These are phyloP conservation scores for Megalops atlanticus DNA, from an alignment of 2,113 vertebrate species.

Conservation along the genomic window DNA sequence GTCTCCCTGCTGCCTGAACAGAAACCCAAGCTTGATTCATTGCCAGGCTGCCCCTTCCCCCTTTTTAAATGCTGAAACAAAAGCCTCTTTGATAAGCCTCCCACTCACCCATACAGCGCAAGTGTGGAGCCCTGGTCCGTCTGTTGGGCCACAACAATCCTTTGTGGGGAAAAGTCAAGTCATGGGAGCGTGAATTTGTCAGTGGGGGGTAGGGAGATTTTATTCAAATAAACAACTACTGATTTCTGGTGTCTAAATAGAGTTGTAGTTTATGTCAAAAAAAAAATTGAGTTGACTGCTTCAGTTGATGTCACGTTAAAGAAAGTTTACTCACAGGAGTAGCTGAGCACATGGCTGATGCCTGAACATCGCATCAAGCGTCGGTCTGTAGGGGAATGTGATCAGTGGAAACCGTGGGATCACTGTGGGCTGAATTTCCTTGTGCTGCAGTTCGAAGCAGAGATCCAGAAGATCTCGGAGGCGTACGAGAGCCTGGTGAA, in stretches of 20 bases:
- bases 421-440: neutral
- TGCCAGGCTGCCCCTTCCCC: conserved; percentile 33
- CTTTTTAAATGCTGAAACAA: conserved; percentile 43
- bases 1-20: conserved; percentile 21
- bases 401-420: neutral
- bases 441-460: conserved; percentile 77
- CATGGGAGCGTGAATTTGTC: conserved; percentile 8
- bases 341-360: neutral
- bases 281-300: neutral
- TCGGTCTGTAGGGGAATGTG: neutral
- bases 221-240: neutral
- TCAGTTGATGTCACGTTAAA: neutral
- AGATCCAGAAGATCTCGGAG: conserved; percentile 82
- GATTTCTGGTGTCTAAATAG: neutral
- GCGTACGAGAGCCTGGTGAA: conserved; percentile 82
- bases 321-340: neutral
- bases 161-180: neutral
- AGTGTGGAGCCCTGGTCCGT: conserved; percentile 23
- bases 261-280: neutral
- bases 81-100: conserved; percentile 29
- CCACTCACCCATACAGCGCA: conserved; percentile 24
- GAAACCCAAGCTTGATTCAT: conserved; percentile 37
- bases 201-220: neutral
- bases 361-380: neutral
- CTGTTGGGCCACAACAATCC: neutral